A percentile compares a stretch with the other conserved stretches of the same genome.
Evolutionary conservation across 2,888 invertebrate genomes (phyloP).

Genomic region (Sarcophaga subvicina): DNA sequence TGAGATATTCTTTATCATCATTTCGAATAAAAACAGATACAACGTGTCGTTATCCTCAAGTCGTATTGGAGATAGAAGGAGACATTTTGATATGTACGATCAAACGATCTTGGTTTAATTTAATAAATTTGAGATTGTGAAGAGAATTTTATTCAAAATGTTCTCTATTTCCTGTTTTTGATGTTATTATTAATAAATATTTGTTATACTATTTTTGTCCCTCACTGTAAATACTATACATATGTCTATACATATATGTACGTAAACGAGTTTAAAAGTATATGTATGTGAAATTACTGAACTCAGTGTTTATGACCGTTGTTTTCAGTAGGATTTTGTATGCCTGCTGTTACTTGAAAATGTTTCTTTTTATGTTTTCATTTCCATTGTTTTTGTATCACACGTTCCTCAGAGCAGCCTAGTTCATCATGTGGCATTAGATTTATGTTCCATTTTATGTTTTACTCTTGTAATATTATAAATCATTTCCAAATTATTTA

Average conservation of each 20-base stretch:
- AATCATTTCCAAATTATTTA: conserved; percentile 58
- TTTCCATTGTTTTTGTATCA: not conserved
- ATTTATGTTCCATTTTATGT: conserved; percentile 50
- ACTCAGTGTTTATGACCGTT: not conserved
- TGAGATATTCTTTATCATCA: too few relatives aligned
- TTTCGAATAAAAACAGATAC: too few relatives aligned
- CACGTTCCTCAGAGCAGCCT: not conserved
- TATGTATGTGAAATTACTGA: not conserved
- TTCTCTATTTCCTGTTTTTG: too few relatives aligned
- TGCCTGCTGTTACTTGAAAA: not conserved
- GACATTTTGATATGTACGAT: too few relatives aligned
- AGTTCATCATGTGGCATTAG: conserved; percentile 30
- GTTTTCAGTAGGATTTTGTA: not conserved
- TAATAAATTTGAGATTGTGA: too few relatives aligned
- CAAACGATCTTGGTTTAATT: too few relatives aligned
- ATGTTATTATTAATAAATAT: not conserved
- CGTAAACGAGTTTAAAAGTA: not conserved
- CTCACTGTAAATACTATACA: too few relatives aligned
- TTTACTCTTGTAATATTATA: conserved; percentile 40
- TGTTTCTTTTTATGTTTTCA: not conserved
- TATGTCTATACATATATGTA: not conserved
- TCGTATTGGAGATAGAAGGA: too few relatives aligned
- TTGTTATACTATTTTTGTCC: too few relatives aligned
- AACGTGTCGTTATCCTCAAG: too few relatives aligned
- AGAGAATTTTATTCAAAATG: too few relatives aligned